Evolutionary conservation across 1,140 invertebrate genomes (phyloP).

Genomic region (Eueides isabella): DNA sequence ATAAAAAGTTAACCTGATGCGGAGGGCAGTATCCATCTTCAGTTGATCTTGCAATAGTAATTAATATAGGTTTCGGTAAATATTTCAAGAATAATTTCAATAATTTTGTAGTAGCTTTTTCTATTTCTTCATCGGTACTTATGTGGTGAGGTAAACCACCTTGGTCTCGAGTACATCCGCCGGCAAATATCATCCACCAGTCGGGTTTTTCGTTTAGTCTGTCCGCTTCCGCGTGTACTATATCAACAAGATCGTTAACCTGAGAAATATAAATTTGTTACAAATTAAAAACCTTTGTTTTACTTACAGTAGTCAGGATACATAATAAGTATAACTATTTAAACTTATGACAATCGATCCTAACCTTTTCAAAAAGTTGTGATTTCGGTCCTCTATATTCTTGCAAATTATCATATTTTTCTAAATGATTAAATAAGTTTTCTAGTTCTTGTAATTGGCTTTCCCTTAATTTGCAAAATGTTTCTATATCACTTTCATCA

Average conservation of each 20-base stretch:
- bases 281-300: neutral
- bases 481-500: slow-evolving; percentile 70
- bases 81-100: slow-evolving; percentile 85
- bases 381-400: slow-evolving; percentile 75
- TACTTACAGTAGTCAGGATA: too few relatives aligned
- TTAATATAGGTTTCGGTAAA: slow-evolving; percentile 87
- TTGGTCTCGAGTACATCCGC: slow-evolving; percentile 93
- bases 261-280: neutral
- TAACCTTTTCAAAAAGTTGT: slow-evolving; percentile 71
- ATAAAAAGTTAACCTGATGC: slow-evolving; percentile 55
- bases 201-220: slow-evolving; percentile 86
- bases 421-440: slow-evolving; percentile 84
- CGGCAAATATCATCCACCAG: slow-evolving; percentile 90
- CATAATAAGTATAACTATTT: too few relatives aligned
- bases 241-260: slow-evolving; percentile 53
- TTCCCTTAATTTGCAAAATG: slow-evolving; percentile 77
- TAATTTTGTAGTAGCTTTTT: slow-evolving; percentile 82
- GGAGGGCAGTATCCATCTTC: slow-evolving; percentile 94
- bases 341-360: neutral
- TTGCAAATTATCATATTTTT: slow-evolving; percentile 82
- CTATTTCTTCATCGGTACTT: slow-evolving; percentile 86
- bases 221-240: slow-evolving; percentile 70
- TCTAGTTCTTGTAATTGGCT: slow-evolving; percentile 85
- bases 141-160: slow-evolving; percentile 91
- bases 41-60: slow-evolving; percentile 92